These are phyloP conservation scores for Zosterops japonicus DNA, from an alignment of 2,113 vertebrate species.

Conservation along the genomic window DNA sequence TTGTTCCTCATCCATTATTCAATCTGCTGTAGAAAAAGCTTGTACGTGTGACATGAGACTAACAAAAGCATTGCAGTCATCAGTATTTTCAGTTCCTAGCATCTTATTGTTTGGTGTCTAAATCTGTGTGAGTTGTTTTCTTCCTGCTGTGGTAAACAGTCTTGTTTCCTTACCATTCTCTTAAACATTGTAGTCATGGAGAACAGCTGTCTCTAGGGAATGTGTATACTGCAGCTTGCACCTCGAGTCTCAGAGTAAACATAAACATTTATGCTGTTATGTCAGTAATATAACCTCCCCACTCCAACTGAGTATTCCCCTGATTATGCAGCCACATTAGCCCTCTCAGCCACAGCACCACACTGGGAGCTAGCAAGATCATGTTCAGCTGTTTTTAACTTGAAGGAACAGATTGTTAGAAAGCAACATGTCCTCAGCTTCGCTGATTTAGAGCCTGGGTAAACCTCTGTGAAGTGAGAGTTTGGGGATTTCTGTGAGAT, in stretches of 20 bases:
- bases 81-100: neutral
- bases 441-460: slow-evolving; percentile 2
- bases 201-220: slow-evolving; percentile 22
- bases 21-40: neutral
- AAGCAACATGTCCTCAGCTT: slow-evolving; percentile 20
- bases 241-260: slow-evolving; percentile 41
- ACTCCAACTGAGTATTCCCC: slow-evolving; percentile 51
- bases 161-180: neutral
- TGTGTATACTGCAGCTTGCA: neutral
- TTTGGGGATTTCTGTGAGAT: slow-evolving; percentile 6
- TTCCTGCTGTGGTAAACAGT: neutral
- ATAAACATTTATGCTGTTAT: slow-evolving; percentile 54
- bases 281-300: slow-evolving; percentile 23
- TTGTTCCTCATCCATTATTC: slow-evolving; percentile 26
- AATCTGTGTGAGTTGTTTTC: neutral
- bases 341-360: slow-evolving; percentile 45
- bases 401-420: slow-evolving; percentile 43
- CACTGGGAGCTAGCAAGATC: slow-evolving; percentile 22
- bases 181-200: neutral
- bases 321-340: slow-evolving; percentile 47
- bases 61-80: neutral
- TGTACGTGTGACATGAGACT: neutral
- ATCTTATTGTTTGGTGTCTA: neutral
- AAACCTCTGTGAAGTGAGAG: slow-evolving; percentile 10
- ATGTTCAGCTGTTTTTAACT: slow-evolving; percentile 37